A percentile compares a stretch with the other conserved stretches of the same genome.
Evolutionary conservation across 1,140 invertebrate species (phyloP).

Genomic region (Polypedilum pembai): DNA sequence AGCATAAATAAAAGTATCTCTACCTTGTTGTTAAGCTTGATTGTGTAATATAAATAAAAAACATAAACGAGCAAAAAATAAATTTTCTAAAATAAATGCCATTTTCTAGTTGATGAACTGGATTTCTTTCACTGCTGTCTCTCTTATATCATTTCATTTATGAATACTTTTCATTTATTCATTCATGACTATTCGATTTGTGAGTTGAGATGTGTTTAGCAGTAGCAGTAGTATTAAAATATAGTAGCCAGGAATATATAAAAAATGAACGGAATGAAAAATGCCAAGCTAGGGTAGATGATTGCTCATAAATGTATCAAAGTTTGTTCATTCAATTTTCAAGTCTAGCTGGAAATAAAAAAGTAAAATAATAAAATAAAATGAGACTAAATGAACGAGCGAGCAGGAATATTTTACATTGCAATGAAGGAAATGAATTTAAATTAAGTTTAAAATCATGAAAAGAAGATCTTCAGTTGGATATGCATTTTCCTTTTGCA

Average conservation of each 20-base stretch:
- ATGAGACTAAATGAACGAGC: too few species aligned
- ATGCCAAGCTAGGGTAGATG: too few species aligned
- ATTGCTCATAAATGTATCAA: too few species aligned
- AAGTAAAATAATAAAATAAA: too few species aligned
- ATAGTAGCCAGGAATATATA: too few species aligned
- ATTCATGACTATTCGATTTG: background rate
- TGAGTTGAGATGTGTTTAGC: too few species aligned
- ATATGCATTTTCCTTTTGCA: background rate
- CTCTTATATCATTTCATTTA: background rate
- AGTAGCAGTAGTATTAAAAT: too few species aligned
- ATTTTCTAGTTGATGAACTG: constrained; percentile 2
- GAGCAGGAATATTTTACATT: background rate
- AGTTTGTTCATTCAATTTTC: background rate
- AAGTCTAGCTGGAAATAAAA: background rate
- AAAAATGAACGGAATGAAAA: too few species aligned
- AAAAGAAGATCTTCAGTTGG: background rate
- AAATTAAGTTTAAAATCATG: background rate
- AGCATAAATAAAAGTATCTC: too few species aligned
- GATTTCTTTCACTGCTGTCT: background rate
- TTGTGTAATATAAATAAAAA: background rate
- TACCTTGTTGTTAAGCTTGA: too few species aligned
- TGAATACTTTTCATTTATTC: background rate
- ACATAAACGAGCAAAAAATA: background rate
- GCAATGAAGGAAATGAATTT: constrained; percentile 18
- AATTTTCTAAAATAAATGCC: constrained; percentile 22